Evolutionary conservation across 2,888 invertebrate genomes (phyloP).

Genomic region (Zootermopsis nevadensis): DNA sequence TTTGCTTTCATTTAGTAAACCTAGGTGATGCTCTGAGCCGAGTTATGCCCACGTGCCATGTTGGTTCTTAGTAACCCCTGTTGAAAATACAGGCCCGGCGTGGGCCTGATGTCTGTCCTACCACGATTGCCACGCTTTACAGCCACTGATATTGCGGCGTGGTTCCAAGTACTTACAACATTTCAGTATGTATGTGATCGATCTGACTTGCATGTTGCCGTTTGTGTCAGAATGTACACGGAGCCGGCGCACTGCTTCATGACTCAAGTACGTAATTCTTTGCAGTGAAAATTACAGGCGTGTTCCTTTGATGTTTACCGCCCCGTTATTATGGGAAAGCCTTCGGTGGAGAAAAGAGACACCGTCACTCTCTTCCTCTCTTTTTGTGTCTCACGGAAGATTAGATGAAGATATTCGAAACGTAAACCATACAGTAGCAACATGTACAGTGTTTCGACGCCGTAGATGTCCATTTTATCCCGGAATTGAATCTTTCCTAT

Average conservation of each 20-base stretch:
- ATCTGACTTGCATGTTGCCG: not conserved
- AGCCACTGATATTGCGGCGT: not conserved
- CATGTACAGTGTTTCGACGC: not conserved
- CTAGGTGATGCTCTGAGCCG: no score
- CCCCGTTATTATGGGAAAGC: conserved; percentile 48
- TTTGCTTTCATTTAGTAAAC: no score
- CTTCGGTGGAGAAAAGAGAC: conserved; percentile 10
- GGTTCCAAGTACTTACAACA: not conserved
- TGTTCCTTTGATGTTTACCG: conserved; percentile 46
- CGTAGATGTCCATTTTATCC: not conserved
- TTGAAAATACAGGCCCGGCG: no score
- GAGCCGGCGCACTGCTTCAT: conserved; percentile 37
- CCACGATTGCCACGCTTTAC: not conserved
- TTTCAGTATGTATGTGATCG: conserved; percentile 9
- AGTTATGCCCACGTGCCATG: no score
- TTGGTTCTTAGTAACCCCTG: no score
- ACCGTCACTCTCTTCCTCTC: not conserved
- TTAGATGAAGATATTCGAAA: conserved; percentile 46
- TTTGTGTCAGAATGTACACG: conserved; percentile 16
- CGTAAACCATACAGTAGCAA: conserved; percentile 37
- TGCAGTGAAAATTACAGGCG: conserved; percentile 45
- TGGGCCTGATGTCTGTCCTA: not conserved
- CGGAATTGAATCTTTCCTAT: no score
- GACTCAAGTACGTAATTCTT: conserved; percentile 44
- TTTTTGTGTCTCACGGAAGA: conserved; percentile 23